Evolutionary conservation across 2,797 vertebrate species (phyloP).

Genomic region (Heterohyrax brucei): DNA sequence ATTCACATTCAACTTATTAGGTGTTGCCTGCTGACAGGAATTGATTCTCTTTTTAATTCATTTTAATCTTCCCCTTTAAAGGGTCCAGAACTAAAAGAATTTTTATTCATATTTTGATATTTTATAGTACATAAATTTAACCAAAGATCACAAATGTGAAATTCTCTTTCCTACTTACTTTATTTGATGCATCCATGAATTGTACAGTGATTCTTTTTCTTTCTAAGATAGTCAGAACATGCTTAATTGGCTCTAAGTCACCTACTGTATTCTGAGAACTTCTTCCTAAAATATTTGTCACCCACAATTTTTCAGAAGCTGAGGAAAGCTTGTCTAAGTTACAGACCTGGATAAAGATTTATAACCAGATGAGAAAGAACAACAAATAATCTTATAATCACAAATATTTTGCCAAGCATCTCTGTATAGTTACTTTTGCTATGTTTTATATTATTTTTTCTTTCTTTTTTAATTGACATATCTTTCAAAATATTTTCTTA

Average conservation of each 20-base stretch:
- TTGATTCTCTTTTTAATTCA: background rate
- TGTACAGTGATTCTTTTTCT: background rate
- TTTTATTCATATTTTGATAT: background rate
- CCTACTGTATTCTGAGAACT: background rate
- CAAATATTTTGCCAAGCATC: background rate
- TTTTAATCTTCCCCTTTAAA: background rate
- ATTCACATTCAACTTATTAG: background rate
- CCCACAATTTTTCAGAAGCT: background rate
- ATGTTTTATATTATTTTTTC: background rate
- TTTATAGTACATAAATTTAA: background rate
- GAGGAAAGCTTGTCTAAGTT: background rate
- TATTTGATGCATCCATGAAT: constrained; percentile 16
- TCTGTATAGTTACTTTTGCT: background rate
- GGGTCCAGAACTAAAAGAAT: background rate
- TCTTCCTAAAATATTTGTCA: background rate
- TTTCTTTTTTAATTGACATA: background rate
- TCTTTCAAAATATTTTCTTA: constrained; percentile 23
- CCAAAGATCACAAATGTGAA: background rate
- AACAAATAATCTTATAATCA: background rate
- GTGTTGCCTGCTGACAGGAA: background rate
- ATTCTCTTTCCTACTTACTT: background rate
- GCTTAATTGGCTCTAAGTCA: background rate
- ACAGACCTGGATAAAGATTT: constrained; percentile 5
- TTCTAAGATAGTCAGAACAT: background rate
- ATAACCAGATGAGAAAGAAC: background rate